Base-by-base conservation (phyloP, 2,797 vertebrate species). In the Sebastes taczanowskii region DNA sequence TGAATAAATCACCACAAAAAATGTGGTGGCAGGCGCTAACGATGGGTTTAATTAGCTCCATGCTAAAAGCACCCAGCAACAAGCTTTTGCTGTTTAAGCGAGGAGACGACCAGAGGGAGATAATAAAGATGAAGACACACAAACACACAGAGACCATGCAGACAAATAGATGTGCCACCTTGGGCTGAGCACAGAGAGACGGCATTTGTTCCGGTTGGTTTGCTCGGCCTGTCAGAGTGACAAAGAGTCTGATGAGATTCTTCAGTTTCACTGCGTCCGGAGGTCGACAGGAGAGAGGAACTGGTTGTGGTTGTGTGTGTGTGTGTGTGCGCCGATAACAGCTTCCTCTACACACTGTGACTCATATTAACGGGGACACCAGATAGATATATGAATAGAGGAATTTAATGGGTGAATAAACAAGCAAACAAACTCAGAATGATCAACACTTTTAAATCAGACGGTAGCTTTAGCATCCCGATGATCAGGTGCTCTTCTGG, bases 151-250 rank as follows among this genome's bases (percentile, higher is more conserved):
- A 53, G 2, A 23, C 55, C 34, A 25, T 29, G 25, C 73, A 89
- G 82, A 85, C 78, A 56, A 72, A 81, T 60, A 29, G 71, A 87
- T 80, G 77, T 53, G 82, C 78, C 87, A 67, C 81, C 20, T 22
- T 55, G 10, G 8, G 35, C 78, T 52, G 74, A 76, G 63, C 86
- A 60, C 74, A 80, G 74, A 63, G 68, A 69, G 63, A 83, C 23
- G 18, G 77, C 75, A 25, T 86, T 85, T 29, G 76, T 84, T 82
- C 74, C 80, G 81, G 71, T 69, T 7, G 86, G 80, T 7, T 46
- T 34, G 75, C 74, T 85, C 66, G 3, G 63, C 42, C 64, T 4
- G 78, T 82, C 79, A 27, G 18, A 64, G 55, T 66, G 74, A 84
- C 72, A 55, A 30, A 74, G 25, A 70, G 77, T 83, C 68, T 2